phyloP scores from a whole-genome alignment of 2,888 invertebrate genomes.

The Caenorhabditis plicata region DNA sequence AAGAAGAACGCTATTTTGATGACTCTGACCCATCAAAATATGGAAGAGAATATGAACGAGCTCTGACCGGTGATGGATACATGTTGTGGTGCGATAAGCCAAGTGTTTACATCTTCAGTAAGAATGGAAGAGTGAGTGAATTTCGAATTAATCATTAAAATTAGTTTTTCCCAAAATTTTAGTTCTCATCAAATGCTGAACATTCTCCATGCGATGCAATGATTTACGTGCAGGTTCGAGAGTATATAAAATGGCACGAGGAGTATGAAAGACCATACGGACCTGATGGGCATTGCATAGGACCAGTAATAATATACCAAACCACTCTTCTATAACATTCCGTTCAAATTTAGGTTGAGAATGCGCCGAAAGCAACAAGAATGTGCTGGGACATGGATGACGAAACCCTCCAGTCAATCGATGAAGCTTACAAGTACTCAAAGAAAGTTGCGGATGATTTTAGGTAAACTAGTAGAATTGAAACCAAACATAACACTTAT shows the following conservation, averaged over 20 bases:
- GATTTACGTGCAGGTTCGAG: conserved; percentile 56
- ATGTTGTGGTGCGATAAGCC: conserved; percentile 92
- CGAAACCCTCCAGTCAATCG: conserved; percentile 44
- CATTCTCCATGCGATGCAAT: conserved; percentile 57
- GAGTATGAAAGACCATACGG: conserved; percentile 42
- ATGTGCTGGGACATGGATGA: conserved; percentile 79
- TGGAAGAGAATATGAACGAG: conserved; percentile 79
- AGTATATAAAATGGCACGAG: conserved; percentile 60
- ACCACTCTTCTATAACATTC: no score
- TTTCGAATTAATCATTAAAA: background rate
- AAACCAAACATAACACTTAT: no score
- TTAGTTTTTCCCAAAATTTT: conserved; percentile 4
- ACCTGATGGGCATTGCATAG: conserved; percentile 53
- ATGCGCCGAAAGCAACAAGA: conserved; percentile 78
- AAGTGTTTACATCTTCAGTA: conserved; percentile 72
- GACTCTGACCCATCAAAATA: conserved; percentile 72
- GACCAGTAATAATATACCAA: no score
- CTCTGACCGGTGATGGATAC: conserved; percentile 90
- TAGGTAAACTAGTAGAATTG: no score
- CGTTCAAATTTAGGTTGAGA: no score
- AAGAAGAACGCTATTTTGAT: conserved; percentile 83
- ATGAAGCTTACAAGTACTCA: conserved; percentile 41
- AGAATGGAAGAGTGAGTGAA: conserved; percentile 78
- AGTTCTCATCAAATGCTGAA: conserved; percentile 55
- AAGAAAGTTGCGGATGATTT: conserved; percentile 83